Base-by-base conservation (phyloP, 2,113 vertebrate species). In the Hippocampus guttulatus region DNA sequence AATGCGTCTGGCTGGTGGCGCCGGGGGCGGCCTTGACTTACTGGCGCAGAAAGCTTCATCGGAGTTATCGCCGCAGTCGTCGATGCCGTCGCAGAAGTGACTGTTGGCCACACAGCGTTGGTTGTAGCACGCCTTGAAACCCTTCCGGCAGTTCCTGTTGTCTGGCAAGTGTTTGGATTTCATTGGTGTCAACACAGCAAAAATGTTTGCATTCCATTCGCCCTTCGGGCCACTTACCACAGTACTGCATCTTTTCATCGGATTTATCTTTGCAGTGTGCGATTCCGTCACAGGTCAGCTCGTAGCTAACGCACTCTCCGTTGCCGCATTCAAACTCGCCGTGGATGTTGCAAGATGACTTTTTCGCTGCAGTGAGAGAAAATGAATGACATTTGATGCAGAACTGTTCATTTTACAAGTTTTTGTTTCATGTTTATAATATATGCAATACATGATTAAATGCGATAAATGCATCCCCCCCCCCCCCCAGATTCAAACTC, bases 211-310 rank as follows among this genome's bases (percentile, higher is more conserved):
- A 25, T 58, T 25, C 10, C 10, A 18, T 23, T 55, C 9, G 3
- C 1, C 2, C 3, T n/a, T 23, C 20, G 1, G 5, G 23, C 49
- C n/a, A 64, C 40, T 92, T 87, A 98, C 97, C 96, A 88, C 97
- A 99, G 78, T 98, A 98, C 63, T 96, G 95, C 77, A 96, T 93
- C 78, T 98, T 99, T 82, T 99, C 97, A 84, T 99, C 97, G 0
- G 97, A 98, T 80, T 97, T 98, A 89, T 99, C 97, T 86, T 98
- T 98, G 89, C 97, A 99, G 40, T 98, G 95, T 67, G 92, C 87
- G 14, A 91, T 62, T n/a, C 96, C 95, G 69, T 99, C 97, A 55
- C 96, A 99, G 25, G 96, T 95, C 43, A 96, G 86, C 67, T 95
- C 93, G 78, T 98, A 99, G 88, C 94, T 93, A 69, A 99, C 90